Evolutionary conservation across 1,140 invertebrate genomes (phyloP).

Genomic region (Hyphantria cunea): DNA sequence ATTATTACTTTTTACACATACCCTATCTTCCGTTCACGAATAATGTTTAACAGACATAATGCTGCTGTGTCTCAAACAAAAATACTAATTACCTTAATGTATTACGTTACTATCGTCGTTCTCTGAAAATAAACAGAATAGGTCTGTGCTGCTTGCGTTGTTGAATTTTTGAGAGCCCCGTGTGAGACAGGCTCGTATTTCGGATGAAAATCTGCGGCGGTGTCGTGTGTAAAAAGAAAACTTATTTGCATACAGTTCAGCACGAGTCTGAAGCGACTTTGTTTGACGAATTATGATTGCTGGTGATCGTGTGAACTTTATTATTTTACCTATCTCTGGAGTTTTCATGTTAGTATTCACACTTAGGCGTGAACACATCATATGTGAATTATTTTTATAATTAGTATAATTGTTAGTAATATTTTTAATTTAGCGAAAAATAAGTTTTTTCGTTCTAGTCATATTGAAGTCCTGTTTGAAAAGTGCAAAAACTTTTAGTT

Average conservation of each 20-base stretch:
- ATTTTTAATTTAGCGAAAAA: too few relatives aligned
- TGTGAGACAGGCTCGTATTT: slow-evolving; percentile 58
- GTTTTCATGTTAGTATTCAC: too few relatives aligned
- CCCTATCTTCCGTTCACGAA: too few relatives aligned
- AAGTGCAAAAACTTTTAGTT: too few relatives aligned
- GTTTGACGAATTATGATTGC: slow-evolving; percentile 18
- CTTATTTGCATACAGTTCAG: slow-evolving; percentile 43
- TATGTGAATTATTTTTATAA: too few relatives aligned
- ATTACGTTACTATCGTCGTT: slow-evolving; percentile 1
- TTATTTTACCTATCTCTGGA: background rate
- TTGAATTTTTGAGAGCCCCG: slow-evolving; percentile 64
- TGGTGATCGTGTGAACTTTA: background rate
- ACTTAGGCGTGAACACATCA: too few relatives aligned
- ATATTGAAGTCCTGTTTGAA: too few relatives aligned
- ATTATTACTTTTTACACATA: too few relatives aligned
- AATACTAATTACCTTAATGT: slow-evolving; percentile 22
- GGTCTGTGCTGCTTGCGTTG: slow-evolving; percentile 41
- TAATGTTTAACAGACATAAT: background rate
- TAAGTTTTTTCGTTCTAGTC: too few relatives aligned
- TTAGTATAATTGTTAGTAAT: too few relatives aligned
- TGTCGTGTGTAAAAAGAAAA: slow-evolving; percentile 55
- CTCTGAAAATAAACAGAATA: slow-evolving; percentile 44
- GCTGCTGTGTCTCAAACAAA: slow-evolving; percentile 6
- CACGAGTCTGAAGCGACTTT: slow-evolving; percentile 16
- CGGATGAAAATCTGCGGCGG: slow-evolving; percentile 58